Conservation (phyloP, 2,888 invertebrate species). For the Cerastis rubricosa region DNA sequence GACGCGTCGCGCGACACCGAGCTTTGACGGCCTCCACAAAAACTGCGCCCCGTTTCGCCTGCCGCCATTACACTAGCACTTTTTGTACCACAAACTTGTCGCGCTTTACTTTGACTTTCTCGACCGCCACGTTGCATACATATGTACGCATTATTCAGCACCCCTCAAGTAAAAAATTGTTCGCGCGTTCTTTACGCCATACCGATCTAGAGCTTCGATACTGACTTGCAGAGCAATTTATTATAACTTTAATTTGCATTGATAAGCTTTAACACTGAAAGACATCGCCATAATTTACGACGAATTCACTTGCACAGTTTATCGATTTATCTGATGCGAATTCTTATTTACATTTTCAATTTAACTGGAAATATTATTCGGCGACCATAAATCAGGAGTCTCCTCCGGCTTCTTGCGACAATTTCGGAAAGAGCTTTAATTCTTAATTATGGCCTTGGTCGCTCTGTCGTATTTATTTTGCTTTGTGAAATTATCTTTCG, state of each 20-base stretch:
- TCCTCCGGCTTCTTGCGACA: constrained; percentile 79
- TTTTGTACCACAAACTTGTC: constrained; percentile 84
- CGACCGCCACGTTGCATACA: constrained; percentile 76
- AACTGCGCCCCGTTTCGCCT: constrained; percentile 85
- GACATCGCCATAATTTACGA: constrained; percentile 62
- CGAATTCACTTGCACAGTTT: constrained; percentile 71
- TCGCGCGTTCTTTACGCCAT: constrained; percentile 7
- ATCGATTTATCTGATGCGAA: constrained; percentile 78
- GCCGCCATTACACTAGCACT: constrained; percentile 82
- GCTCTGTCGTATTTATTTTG: constrained; percentile 84
- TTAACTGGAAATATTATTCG: constrained; percentile 83
- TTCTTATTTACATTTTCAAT: constrained; percentile 82
- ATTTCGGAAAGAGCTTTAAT: constrained; percentile 86
- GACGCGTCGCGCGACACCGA: constrained; percentile 85
- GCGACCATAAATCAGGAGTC: constrained; percentile 81
- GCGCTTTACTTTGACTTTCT: constrained; percentile 84
- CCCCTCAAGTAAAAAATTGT: constrained; percentile 34
- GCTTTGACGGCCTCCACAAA: constrained; percentile 87
- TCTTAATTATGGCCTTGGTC: constrained; percentile 86
- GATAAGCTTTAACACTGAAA: constrained; percentile 61
- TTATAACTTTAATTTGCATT: constrained; percentile 60
- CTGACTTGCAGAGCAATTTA: constrained; percentile 47
- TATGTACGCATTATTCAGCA: constrained; percentile 63
- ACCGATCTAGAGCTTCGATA: constrained; percentile 47
- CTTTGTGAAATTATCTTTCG: constrained; percentile 81